Evolutionary conservation across 1,140 invertebrate species (phyloP), one percentile per base, ranked within the genome.

Genomic region (Trichomalopsis sarcophagae): DNA sequence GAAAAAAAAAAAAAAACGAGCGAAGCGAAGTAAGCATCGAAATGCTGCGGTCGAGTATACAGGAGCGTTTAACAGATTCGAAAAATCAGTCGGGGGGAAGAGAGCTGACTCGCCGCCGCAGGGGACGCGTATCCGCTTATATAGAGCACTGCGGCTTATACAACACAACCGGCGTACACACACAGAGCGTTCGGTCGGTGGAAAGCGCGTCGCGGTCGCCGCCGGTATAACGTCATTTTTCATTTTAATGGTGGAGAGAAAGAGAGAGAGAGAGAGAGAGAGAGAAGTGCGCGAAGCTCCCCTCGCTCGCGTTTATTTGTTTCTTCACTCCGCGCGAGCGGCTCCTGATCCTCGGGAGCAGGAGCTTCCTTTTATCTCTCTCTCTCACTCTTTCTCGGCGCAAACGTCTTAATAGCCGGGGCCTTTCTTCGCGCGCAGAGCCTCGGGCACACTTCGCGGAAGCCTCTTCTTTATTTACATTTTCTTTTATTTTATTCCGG

Each of bases 31-130:
- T 2, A 81, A 78, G 78, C 84, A 87, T 89, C 92, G 92, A 88
- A 62, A 62, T 17, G 92, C 92, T 90, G 91, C 89, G 62, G 23
- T 17, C 44, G 89, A 91, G 27, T 27, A 27, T 27, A 27, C 27
- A 27, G 90, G 91, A 90, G 91, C 92, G 92, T 93, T 93, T 93
- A 93, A 93, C 92, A 93, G 92, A 93, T 93, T 93, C 93, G 92
- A 93, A 92, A 92, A 91, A 91, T 92, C 90, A 91, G 90, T 90
- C 47, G 62, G 6, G 78, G 47, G 47, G 66, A 44, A 36, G 27
- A 27, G 27, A 69, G 27, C 84, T 79, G 82, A 27, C 27, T 71
- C 27, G 68, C 68, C 23, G 68, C 68, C 23, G 68, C 68, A 27
- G 23, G 23, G 68, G 23, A 71, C 10, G 27, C 5, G 66, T 17